phyloP scores from a whole-genome alignment of 2,888 invertebrate genomes.

The Sialis lutaria region DNA sequence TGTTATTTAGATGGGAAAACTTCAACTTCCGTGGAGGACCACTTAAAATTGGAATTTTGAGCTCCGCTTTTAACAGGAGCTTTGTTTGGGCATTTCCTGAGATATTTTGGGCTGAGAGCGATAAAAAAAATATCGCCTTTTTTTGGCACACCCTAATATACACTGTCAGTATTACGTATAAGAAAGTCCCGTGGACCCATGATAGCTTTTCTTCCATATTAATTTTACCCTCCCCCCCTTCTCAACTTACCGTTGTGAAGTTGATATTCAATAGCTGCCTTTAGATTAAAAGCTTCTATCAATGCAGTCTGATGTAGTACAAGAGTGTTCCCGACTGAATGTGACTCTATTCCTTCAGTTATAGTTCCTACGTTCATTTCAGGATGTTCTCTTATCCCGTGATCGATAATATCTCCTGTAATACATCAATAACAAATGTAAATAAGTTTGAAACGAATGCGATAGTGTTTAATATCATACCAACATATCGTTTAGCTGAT shows the following conservation, averaged over 20 bases:
- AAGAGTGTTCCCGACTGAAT: conserved; percentile 91
- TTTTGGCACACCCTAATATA: no score
- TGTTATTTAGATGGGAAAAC: no score
- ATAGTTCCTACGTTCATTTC: conserved; percentile 95
- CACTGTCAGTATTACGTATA: no score
- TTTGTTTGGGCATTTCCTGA: no score
- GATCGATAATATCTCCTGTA: conserved; percentile 68
- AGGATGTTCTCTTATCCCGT: conserved; percentile 91
- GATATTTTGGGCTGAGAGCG: no score
- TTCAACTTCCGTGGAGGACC: no score
- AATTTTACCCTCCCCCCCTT: no score
- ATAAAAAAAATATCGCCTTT: no score
- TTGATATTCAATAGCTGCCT: conserved; percentile 96
- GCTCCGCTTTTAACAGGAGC: no score
- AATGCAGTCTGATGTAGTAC: conserved; percentile 90
- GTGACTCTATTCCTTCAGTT: conserved; percentile 79
- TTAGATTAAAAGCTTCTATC: conserved; percentile 95
- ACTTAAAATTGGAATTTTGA: no score
- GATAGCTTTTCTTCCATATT: no score
- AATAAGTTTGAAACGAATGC: not conserved
- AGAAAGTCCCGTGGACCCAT: no score
- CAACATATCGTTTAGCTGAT: conserved; percentile 82
- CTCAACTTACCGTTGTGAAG: conserved; percentile 50
- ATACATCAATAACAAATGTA: conserved; percentile 21
- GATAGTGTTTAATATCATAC: conserved; percentile 23